These are phyloP conservation scores for Aurelia aurita DNA, from an alignment of 30 jellyfish, hydroid and myxozoan species.

Conservation along the genomic window DNA sequence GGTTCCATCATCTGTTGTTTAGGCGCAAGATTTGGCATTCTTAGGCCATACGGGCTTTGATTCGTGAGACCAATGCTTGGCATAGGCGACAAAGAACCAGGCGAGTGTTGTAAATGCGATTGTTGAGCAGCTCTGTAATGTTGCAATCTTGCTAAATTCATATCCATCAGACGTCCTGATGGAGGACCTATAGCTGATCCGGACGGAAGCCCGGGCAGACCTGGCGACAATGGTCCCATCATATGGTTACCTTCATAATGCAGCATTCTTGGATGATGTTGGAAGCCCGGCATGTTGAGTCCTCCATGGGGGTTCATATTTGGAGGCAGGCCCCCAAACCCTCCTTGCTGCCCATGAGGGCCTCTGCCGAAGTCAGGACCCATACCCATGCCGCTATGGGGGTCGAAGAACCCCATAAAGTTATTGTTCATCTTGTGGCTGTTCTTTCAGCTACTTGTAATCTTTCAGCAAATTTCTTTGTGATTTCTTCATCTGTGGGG, in stretches of 20 bases:
- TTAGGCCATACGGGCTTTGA: constrained; percentile 54
- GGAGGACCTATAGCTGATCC: constrained; percentile 68
- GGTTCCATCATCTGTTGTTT: constrained; percentile 68
- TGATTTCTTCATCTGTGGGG: constrained; percentile 53
- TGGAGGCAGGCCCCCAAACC: constrained; percentile 68
- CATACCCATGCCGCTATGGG: constrained; percentile 48
- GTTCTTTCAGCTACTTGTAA: constrained; percentile 29
- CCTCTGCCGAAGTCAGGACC: constrained; percentile 72
- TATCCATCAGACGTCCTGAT: constrained; percentile 65
- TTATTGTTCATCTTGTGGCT: constrained; percentile 63
- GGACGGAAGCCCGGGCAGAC: constrained; percentile 38
- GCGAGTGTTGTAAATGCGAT: constrained; percentile 69
- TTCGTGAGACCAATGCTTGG: constrained; percentile 56
- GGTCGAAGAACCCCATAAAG: constrained; percentile 78
- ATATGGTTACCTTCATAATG: constrained; percentile 53
- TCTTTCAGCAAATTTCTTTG: constrained; percentile 27
- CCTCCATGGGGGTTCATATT: constrained; percentile 75
- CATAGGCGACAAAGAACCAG: constrained; percentile 68
- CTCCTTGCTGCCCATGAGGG: constrained; percentile 76
- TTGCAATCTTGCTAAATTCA: constrained; percentile 54
- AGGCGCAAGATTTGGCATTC: constrained; percentile 77
- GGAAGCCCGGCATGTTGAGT: constrained; percentile 37
- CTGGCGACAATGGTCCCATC: constrained; percentile 68
- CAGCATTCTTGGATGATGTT: constrained; percentile 64
- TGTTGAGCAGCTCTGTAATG: constrained; percentile 70